These are phyloP conservation scores for Regulus satrapa DNA, from an alignment of 2,113 vertebrate genomes.

Conservation along the genomic window DNA sequence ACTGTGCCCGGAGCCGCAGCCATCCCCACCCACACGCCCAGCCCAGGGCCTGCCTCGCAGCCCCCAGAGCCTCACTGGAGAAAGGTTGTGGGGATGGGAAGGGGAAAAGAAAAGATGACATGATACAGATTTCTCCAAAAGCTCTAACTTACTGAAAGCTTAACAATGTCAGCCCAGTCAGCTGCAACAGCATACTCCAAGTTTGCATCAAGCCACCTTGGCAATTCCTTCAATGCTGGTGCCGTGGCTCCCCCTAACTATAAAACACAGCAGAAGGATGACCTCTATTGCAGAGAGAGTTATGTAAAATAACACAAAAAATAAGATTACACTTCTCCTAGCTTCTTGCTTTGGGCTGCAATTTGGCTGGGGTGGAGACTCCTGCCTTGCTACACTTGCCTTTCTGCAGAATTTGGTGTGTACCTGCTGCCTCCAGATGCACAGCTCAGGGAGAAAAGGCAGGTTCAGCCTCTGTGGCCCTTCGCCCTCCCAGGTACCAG, in stretches of 20 bases:
- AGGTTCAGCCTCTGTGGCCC: neutral
- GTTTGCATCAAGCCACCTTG: conserved; percentile 88
- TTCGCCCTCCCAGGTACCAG: neutral
- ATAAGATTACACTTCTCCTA: conserved; percentile 7
- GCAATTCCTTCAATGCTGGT: conserved; percentile 88
- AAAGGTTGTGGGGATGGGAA: conserved; percentile 44
- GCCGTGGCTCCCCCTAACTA: conserved; percentile 90
- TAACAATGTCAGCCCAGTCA: conserved; percentile 90
- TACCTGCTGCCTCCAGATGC: neutral
- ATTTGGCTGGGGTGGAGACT: neutral
- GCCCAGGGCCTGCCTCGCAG: neutral
- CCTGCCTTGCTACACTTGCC: neutral
- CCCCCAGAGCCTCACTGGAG: conserved; percentile 28
- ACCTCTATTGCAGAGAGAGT: conserved; percentile 54
- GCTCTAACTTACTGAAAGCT: conserved; percentile 85
- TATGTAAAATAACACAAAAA: conserved; percentile 44
- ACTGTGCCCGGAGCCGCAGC: neutral
- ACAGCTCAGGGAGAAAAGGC: neutral
- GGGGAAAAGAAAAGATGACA: conserved; percentile 33
- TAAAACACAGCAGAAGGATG: conserved; percentile 60
- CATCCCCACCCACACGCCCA: neutral
- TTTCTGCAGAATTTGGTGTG: neutral
- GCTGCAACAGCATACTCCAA: conserved; percentile 87
- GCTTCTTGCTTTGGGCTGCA: neutral
- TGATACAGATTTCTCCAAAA: conserved; percentile 59